Conservation (phyloP, 1,140 invertebrate species). For the Coelopa frigida region DNA sequence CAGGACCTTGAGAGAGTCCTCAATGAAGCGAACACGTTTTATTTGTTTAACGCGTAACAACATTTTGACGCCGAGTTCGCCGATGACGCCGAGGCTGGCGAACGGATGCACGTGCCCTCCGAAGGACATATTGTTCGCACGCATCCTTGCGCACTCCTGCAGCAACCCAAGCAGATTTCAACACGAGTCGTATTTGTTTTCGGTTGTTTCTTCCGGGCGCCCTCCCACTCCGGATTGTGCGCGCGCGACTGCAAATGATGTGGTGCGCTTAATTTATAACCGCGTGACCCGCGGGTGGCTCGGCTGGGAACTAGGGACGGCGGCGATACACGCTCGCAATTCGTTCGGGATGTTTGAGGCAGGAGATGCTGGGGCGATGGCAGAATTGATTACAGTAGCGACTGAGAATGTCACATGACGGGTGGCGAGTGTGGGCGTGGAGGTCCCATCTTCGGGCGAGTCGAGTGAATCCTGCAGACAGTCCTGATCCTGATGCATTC, state of each 20-base stretch:
- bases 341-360: conserved; percentile 15
- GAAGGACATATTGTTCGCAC: conserved; percentile 9
- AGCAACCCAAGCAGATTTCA: neutral
- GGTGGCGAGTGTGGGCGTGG: conserved; percentile 1
- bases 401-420: conserved; percentile 16
- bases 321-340: conserved; percentile 2
- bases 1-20: conserved; percentile 4
- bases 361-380: conserved; percentile 22
- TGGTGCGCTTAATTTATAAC: conserved; percentile 42
- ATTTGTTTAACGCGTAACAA: neutral
- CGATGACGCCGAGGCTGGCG: neutral
- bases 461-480: no score
- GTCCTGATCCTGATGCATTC: no score
- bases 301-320: neutral
- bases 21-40: conserved; percentile 9
- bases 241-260: conserved; percentile 34
- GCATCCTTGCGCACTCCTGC: neutral
- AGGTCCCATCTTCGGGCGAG: no score
- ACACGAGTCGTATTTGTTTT: conserved; percentile 10
- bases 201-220: neutral
- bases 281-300: conserved; percentile 35
- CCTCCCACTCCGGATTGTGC: conserved; percentile 6
- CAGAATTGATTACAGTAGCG: conserved; percentile 20
- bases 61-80: conserved; percentile 3
- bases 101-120: conserved; percentile 9